A percentile compares a stretch with the other conserved stretches of the same genome.
These are phyloP conservation scores for Willisornis vidua DNA, from an alignment of 2,113 vertebrate genomes.

Conservation along the genomic window DNA sequence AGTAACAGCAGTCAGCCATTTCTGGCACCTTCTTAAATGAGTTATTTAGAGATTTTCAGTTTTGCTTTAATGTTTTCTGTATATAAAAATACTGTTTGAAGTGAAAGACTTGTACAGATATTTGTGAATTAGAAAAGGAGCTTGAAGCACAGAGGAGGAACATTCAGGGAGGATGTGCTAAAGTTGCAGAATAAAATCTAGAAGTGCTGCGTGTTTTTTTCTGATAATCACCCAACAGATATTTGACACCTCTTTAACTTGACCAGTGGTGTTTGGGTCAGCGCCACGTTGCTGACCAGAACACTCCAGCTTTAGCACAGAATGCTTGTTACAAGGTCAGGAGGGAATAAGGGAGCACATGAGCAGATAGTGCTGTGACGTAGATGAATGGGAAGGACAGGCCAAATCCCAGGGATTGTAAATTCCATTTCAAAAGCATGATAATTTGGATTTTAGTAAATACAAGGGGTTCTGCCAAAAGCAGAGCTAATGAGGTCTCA, in stretches of 20 bases:
- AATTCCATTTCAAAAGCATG: constrained; percentile 25
- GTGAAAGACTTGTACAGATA: not conserved
- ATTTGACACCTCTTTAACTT: constrained; percentile 62
- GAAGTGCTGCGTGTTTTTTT: constrained; percentile 49
- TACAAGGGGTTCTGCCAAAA: constrained; percentile 26
- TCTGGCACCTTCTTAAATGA: constrained; percentile 53
- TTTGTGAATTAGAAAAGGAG: not conserved
- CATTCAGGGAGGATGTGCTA: constrained; percentile 2
- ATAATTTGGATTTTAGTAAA: constrained; percentile 38
- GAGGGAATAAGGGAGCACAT: constrained; percentile 33
- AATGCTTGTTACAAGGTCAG: constrained; percentile 48
- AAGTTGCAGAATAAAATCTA: constrained; percentile 14
- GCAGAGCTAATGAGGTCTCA: not conserved
- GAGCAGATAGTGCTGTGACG: not conserved
- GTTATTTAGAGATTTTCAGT: constrained; percentile 67
- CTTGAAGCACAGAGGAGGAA: not conserved
- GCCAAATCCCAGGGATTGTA: constrained; percentile 39
- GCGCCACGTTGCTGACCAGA: constrained; percentile 49
- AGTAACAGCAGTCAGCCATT: constrained; percentile 10
- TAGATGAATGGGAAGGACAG: constrained; percentile 1
- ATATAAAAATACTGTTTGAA: not conserved
- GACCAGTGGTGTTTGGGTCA: constrained; percentile 59
- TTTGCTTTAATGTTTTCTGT: constrained; percentile 50
- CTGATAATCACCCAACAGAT: constrained; percentile 53
- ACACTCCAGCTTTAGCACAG: constrained; percentile 57